A percentile compares a stretch with the other conserved stretches of the same genome.
These are phyloP conservation scores for Borostomias antarcticus DNA, from an alignment of 2,797 vertebrate genomes.

Conservation along the genomic window DNA sequence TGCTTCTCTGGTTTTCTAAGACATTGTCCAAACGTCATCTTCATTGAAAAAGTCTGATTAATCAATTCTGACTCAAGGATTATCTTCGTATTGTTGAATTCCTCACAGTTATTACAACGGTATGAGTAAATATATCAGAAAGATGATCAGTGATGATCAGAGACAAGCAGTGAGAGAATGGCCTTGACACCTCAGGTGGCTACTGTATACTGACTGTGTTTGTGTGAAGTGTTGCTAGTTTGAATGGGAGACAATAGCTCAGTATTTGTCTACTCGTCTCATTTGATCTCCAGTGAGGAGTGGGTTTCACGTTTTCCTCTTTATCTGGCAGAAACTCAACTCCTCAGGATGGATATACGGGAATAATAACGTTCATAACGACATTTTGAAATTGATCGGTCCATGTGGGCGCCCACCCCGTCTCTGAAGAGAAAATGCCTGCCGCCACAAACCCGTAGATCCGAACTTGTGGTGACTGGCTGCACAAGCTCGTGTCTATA, in stretches of 20 bases:
- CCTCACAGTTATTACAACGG: background rate
- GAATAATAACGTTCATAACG: background rate
- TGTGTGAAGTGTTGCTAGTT: background rate
- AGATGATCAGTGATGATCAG: background rate
- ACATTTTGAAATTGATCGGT: no score
- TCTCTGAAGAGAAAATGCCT: conserved; percentile 72
- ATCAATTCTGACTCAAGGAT: background rate
- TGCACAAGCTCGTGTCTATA: conserved; percentile 99
- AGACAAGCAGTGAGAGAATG: background rate
- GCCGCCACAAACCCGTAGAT: conserved; percentile 99
- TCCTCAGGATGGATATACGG: background rate
- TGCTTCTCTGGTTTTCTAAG: no score
- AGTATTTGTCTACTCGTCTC: background rate
- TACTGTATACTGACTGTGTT: no score
- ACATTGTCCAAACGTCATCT: background rate
- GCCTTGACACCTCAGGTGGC: background rate
- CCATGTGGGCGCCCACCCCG: no score
- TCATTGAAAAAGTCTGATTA: background rate
- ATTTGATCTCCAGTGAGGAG: background rate
- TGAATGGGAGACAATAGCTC: background rate
- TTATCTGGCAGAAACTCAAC: background rate
- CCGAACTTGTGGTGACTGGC: conserved; percentile 96
- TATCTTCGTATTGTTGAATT: background rate
- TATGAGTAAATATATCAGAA: background rate
- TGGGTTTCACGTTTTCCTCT: background rate